These are phyloP conservation scores for Girardia tigrina DNA, from an alignment of 2,888 invertebrate species.

Conservation along the genomic window DNA sequence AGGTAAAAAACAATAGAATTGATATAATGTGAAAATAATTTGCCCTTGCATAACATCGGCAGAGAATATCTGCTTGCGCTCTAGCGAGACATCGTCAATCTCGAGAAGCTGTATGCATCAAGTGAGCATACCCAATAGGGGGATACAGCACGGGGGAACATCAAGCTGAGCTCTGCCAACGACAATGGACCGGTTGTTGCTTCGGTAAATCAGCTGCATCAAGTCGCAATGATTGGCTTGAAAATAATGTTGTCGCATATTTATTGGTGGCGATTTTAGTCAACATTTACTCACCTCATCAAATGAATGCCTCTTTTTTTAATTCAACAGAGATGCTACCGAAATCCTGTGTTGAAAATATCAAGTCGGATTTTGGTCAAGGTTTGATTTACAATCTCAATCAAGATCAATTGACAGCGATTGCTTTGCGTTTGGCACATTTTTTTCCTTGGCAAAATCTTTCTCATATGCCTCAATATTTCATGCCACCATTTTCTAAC, in stretches of 20 bases:
- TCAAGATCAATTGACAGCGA: not conserved
- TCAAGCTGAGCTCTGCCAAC: not conserved
- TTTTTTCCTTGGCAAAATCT: slow-evolving; percentile 6
- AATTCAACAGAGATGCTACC: slow-evolving; percentile 16
- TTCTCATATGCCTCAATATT: not conserved
- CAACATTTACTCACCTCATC: not conserved
- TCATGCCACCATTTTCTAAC: not conserved
- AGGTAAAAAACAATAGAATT: not conserved
- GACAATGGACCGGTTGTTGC: slow-evolving; percentile 9
- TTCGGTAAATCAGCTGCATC: slow-evolving; percentile 16
- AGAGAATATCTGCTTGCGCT: too few species aligned
- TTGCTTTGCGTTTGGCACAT: slow-evolving; percentile 1
- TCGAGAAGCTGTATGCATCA: not conserved
- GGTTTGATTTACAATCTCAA: not conserved
- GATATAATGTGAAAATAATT: too few species aligned
- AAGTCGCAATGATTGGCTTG: slow-evolving; percentile 17
- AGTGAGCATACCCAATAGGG: not conserved
- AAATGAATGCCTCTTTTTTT: not conserved
- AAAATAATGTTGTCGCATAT: not conserved
- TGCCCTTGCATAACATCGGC: too few species aligned
- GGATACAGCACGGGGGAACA: not conserved
- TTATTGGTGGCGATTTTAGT: not conserved
- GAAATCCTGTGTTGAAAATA: not conserved
- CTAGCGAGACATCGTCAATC: too few species aligned
- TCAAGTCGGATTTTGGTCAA: not conserved